Evolutionary conservation across 2,113 vertebrate species (phyloP).

Genomic region (Pitta sordida): DNA sequence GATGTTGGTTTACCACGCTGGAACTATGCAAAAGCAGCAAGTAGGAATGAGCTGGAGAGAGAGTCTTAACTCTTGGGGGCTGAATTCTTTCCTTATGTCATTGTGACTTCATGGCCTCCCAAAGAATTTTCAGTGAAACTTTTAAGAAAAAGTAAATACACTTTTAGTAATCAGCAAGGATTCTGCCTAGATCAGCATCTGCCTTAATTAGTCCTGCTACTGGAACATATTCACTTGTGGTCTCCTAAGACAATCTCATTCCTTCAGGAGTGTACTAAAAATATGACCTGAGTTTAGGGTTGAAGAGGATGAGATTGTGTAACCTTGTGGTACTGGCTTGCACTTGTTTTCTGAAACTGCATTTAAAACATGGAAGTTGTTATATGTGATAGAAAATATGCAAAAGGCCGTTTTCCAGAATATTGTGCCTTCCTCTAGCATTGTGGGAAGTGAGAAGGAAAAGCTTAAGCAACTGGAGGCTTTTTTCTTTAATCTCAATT

Average conservation of each 20-base stretch:
- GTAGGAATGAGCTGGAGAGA: background rate
- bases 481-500: background rate
- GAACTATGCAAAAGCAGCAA: background rate
- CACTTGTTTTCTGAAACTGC: background rate
- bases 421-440: background rate
- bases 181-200: background rate
- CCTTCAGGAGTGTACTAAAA: background rate
- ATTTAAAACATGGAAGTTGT: background rate
- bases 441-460: background rate
- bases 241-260: background rate
- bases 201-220: background rate
- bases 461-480: background rate
- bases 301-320: background rate
- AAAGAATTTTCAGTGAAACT: background rate
- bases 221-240: accelerated
- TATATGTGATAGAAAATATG: background rate
- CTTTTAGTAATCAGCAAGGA: background rate
- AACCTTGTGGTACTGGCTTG: background rate
- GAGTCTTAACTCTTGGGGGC: background rate
- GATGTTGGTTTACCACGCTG: background rate
- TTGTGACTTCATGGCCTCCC: background rate
- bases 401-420: background rate
- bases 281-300: background rate
- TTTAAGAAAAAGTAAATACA: background rate
- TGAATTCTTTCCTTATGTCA: background rate